A percentile compares a stretch with the other conserved stretches of the same genome.
Evolutionary conservation across 1,140 invertebrate genomes (phyloP).

Genomic region (Tribolium castaneum): DNA sequence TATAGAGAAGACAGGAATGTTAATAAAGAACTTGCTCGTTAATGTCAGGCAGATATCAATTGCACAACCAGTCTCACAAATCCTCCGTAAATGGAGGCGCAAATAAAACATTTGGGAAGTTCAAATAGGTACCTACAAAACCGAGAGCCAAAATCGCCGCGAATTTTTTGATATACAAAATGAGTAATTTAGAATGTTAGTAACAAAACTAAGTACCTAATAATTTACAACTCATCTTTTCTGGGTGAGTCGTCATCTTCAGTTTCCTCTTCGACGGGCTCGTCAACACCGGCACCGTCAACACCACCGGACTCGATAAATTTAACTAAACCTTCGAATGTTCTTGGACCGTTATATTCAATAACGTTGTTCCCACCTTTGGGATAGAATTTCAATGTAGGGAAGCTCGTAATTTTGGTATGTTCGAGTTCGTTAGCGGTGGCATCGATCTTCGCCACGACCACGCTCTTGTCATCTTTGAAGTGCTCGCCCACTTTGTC

Average conservation of each 20-base stretch:
- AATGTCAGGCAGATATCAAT: conserved; percentile 36
- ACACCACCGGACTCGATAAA: conserved; percentile 88
- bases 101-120: conserved; percentile 34
- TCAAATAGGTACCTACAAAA: conserved; percentile 22
- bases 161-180: conserved; percentile 25
- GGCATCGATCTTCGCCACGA: conserved; percentile 99
- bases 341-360: conserved; percentile 95
- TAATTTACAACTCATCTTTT: conserved; percentile 76
- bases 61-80: conserved; percentile 39
- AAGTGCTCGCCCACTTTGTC: conserved; percentile 86
- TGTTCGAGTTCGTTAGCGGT: conserved; percentile 97
- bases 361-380: conserved; percentile 93
- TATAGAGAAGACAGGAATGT: conserved; percentile 34
- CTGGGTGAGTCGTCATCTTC: conserved; percentile 74
- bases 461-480: conserved; percentile 83
- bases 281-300: conserved; percentile 69
- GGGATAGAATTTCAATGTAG: conserved; percentile 95
- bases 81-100: conserved; percentile 33
- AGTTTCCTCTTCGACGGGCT: conserved; percentile 70
- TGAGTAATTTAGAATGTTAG: conserved; percentile 14
- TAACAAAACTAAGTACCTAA: conserved; percentile 38
- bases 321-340: conserved; percentile 90
- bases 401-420: conserved; percentile 95
- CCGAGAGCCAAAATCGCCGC: conserved; percentile 2
- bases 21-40: conserved; percentile 28